These are phyloP conservation scores for Macrostomum cliftonense DNA, from an alignment of 2,888 invertebrate genomes.

Conservation along the genomic window DNA sequence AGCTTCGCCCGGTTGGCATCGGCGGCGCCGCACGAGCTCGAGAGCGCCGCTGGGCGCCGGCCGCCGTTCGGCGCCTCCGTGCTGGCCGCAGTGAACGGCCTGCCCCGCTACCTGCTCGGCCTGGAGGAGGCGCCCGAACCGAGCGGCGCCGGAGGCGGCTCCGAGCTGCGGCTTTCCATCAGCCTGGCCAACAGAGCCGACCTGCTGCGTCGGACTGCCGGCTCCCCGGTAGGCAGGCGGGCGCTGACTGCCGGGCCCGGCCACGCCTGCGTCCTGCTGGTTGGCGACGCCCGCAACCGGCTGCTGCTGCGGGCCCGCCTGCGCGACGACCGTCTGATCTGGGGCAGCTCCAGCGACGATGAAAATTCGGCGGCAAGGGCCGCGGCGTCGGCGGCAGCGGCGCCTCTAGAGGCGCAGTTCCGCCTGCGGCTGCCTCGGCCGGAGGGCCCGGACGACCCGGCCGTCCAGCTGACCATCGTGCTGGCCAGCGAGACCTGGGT, in stretches of 20 bases:
- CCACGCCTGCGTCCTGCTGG: conserved; percentile 46
- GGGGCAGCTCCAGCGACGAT: no score
- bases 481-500: no score
- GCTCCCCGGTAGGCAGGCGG: conserved; percentile 4
- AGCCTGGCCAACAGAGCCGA: conserved; percentile 19
- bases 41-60: conserved; percentile 48
- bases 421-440: conserved; percentile 43
- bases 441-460: conserved; percentile 8
- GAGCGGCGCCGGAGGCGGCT: conserved; percentile 13
- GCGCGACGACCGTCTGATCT: no score
- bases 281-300: conserved; percentile 49
- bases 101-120: conserved; percentile 47
- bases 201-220: conserved; percentile 8
- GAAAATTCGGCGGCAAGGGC: no score
- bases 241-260: conserved; percentile 41
- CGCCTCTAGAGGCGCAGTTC: no score
- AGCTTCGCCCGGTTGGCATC: conserved; percentile 48
- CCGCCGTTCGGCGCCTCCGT: conserved; percentile 54
- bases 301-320: conserved; percentile 40
- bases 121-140: conserved; percentile 36
- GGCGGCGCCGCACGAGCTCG: conserved; percentile 54
- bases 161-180: conserved; percentile 21
- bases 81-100: conserved; percentile 45
- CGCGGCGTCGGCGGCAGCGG: no score
- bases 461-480: conserved; percentile 2